Evolutionary conservation across 2,797 vertebrate genomes (phyloP), one percentile per base, ranked within the genome.

Genomic region (Poecile montanus): DNA sequence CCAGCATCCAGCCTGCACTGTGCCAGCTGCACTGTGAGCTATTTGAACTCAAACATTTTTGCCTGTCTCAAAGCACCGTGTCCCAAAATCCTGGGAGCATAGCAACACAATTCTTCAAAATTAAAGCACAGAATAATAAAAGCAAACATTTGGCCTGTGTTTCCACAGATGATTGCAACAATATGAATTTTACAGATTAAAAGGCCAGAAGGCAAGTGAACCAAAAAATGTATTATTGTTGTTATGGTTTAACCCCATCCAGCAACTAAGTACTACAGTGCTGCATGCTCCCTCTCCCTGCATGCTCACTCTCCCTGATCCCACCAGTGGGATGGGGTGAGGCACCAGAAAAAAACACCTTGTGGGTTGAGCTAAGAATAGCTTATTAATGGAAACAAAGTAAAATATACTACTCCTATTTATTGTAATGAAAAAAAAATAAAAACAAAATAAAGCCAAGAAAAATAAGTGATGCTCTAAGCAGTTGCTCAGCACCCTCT

Each of bases 121-220:
- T 63, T 83, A 85, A 93, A 90, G 42, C 54, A 38, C 57, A 67
- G 86, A 93, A 70, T 87, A 82, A 87, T 57, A 89, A 85, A 87
- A 85, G 65, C 61, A 94, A 94, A 65, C 42, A 34, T 85, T 70
- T 76, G 63, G 57, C 78, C 40, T 26, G 27, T 2, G 4, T 68
- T 93, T 93, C 81, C 82, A 57, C 61, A 73, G 62, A 63, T 25
- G 57, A 83, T 26, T 60, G 57, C 66, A 87, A 74, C 75, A 77
- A 63, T 73, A 76, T 21, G 34, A 91, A 68, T 77, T 91, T 83
- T 77, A 65, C 13, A 75, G 75, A 92, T 91, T 77, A 83, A 85
- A 94, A 93, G 66, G 70, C 45, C 81, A 85, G 74, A 78, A 85
- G 45, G 26, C 81, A 91, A 92, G 30, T 26, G 27, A 92, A 74